Percentiles rank a stretch among this genome's conserved stretches.
Conservation (phyloP, 2,888 invertebrate species). For the Rhimphoctona megacephalus region DNA sequence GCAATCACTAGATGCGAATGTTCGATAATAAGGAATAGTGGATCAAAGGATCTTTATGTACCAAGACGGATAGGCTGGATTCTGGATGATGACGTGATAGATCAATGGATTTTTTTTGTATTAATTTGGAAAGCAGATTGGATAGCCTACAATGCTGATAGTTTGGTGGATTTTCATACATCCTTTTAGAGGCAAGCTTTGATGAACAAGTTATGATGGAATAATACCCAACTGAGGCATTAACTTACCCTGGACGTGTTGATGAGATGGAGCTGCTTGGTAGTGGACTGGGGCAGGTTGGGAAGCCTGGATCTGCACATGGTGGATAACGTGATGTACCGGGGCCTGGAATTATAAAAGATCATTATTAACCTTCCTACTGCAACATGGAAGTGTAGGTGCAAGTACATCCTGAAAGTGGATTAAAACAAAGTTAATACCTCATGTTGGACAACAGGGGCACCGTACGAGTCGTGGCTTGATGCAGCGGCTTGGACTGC, state of each 20-base stretch:
- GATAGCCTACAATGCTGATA: neutral
- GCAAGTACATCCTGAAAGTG: neutral
- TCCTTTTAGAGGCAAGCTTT: neutral
- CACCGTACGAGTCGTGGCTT: slow-evolving; percentile 64
- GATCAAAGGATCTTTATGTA: neutral
- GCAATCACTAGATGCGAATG: neutral
- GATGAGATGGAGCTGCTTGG: slow-evolving; percentile 43
- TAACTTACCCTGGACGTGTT: slow-evolving; percentile 33
- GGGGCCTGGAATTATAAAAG: neutral
- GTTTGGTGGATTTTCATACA: too few relatives aligned
- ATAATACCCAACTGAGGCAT: neutral
- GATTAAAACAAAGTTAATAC: slow-evolving; percentile 29
- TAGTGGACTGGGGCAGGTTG: neutral
- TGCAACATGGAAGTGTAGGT: neutral
- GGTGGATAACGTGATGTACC: neutral
- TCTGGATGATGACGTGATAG: too few relatives aligned
- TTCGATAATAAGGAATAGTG: neutral
- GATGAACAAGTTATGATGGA: neutral
- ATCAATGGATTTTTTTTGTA: neutral
- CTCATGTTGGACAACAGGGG: slow-evolving; percentile 52
- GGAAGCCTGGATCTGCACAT: neutral
- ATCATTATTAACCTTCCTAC: neutral
- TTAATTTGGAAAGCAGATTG: neutral
- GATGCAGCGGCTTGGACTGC: slow-evolving; percentile 7
- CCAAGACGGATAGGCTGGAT: neutral